Evolutionary conservation across 2,888 invertebrate species (phyloP).

Genomic region (Hydropsyche betteni): DNA sequence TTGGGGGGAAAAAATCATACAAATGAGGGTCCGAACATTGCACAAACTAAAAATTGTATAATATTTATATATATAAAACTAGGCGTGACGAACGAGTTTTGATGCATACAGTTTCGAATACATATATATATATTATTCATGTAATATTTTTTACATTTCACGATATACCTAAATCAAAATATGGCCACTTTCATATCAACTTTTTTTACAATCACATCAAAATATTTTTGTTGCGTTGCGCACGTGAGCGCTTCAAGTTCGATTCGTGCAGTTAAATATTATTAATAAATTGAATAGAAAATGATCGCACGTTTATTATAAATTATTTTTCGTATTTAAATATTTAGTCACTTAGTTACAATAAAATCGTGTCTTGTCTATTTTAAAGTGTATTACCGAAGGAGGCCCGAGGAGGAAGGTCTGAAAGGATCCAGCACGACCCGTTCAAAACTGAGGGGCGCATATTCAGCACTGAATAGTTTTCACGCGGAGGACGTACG

Average conservation of each 20-base stretch:
- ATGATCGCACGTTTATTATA: constrained; percentile 41
- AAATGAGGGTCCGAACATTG: constrained; percentile 14
- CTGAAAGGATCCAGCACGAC: background rate
- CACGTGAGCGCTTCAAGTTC: constrained; percentile 13
- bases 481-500: too few relatives aligned
- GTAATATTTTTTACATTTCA: constrained; percentile 9
- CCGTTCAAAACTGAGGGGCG: too few relatives aligned
- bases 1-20: background rate
- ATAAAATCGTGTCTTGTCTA: constrained; percentile 42
- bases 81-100: constrained; percentile 29
- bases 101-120: constrained; percentile 30
- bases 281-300: constrained; percentile 31
- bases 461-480: too few relatives aligned
- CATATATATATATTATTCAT: constrained; percentile 4
- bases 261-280: constrained; percentile 14
- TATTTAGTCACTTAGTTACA: constrained; percentile 49
- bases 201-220: constrained; percentile 25
- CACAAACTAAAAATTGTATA: constrained; percentile 11
- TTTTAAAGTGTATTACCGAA: background rate
- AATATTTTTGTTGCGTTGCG: constrained; percentile 23
- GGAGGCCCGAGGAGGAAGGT: constrained; percentile 49
- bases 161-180: constrained; percentile 27
- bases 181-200: constrained; percentile 25
- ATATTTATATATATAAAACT: constrained; percentile 10
- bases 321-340: constrained; percentile 45